Evolutionary conservation across 2,113 vertebrate genomes (phyloP).

Genomic region (Alouatta palliata): DNA sequence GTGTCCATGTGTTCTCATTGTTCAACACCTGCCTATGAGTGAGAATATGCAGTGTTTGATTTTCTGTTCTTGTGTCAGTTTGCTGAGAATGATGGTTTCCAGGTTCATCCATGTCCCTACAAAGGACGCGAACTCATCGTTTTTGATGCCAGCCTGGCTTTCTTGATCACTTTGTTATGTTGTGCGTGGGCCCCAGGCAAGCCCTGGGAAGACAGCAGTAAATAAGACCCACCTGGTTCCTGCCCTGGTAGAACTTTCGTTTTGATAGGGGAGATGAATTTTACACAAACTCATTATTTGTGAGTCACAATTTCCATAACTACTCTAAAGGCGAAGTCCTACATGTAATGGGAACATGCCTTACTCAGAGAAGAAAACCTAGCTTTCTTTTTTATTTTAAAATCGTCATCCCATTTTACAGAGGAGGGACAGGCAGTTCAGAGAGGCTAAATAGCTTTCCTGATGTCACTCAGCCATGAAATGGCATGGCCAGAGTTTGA

Average conservation of each 20-base stretch:
- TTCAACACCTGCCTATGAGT: too few relatives aligned
- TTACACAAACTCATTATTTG: not conserved
- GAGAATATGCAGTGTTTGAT: too few relatives aligned
- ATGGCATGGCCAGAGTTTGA: not conserved
- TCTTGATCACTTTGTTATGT: not conserved
- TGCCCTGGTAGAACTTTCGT: not conserved
- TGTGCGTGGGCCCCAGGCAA: not conserved
- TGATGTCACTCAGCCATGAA: not conserved
- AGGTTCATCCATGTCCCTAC: too few relatives aligned
- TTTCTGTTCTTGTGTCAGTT: too few relatives aligned
- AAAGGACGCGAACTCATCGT: too few relatives aligned
- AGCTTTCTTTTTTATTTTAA: not conserved
- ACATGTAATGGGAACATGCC: not conserved
- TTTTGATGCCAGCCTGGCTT: not conserved
- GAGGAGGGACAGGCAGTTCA: not conserved
- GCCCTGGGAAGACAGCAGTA: too few relatives aligned
- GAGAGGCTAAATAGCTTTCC: not conserved
- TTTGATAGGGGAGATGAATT: not conserved
- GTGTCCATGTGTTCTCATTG: too few relatives aligned
- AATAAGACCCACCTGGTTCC: rapidly evolving
- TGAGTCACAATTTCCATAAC: not conserved
- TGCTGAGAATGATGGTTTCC: too few relatives aligned
- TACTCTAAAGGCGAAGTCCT: not conserved
- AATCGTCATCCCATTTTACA: not conserved
- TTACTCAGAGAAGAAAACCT: not conserved